phyloP scores from a whole-genome alignment of 2,888 invertebrate species.

The Harpagoxenus sublaevis region DNA sequence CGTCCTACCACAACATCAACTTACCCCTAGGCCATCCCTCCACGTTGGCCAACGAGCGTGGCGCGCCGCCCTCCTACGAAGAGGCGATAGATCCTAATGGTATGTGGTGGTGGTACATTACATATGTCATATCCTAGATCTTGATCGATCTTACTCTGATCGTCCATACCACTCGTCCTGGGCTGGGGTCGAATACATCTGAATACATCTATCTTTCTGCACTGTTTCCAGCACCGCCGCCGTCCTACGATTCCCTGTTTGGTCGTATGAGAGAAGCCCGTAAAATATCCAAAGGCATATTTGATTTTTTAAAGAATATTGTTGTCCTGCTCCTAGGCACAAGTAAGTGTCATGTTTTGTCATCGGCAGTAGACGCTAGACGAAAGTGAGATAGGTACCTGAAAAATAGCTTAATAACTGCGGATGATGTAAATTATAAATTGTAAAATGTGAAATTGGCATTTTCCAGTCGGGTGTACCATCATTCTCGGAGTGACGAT shows the following conservation, averaged over 20 bases:
- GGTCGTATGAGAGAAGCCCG: slow-evolving; percentile 89
- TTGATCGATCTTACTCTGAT: not conserved
- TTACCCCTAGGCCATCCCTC: slow-evolving; percentile 77
- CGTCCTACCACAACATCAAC: slow-evolving; percentile 81
- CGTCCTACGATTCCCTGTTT: slow-evolving; percentile 90
- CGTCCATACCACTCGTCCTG: too few species aligned
- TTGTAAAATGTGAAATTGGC: not conserved
- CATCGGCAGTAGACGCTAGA: too few species aligned
- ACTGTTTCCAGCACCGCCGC: slow-evolving; percentile 88
- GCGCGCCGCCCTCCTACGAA: slow-evolving; percentile 89
- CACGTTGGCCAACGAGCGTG: slow-evolving; percentile 81
- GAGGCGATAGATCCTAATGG: slow-evolving; percentile 89
- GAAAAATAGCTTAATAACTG: too few species aligned
- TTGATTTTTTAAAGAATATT: slow-evolving; percentile 89
- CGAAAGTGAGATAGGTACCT: too few species aligned
- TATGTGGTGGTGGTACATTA: slow-evolving; percentile 69
- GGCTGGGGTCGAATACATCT: too few species aligned
- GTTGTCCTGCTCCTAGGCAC: slow-evolving; percentile 89
- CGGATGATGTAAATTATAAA: too few species aligned
- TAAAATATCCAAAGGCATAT: slow-evolving; percentile 88
- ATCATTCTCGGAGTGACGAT: slow-evolving; percentile 89
- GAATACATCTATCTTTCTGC: too few species aligned
- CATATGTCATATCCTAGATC: not conserved
- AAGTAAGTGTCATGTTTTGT: slow-evolving; percentile 85
- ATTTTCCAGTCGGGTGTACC: slow-evolving; percentile 89